phyloP scores from a whole-genome alignment of 2,888 invertebrate species.

The Luperina nickerlii region DNA sequence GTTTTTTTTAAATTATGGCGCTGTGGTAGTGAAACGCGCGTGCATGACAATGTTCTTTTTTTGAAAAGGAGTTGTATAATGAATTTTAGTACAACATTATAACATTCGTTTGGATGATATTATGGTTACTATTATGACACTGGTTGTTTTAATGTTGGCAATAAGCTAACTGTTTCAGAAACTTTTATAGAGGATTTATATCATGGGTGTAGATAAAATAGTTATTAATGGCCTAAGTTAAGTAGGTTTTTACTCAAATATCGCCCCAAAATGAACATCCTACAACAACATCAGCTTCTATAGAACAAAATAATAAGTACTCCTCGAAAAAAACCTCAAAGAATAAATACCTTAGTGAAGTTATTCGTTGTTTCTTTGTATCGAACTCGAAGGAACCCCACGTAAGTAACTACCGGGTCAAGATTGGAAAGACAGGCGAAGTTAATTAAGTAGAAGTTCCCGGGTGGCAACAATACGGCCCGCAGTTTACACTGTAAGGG shows the following conservation, averaged over 20 bases:
- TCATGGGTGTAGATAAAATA: too few species aligned
- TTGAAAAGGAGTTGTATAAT: too few species aligned
- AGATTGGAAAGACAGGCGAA: slow-evolving; percentile 66
- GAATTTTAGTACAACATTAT: too few species aligned
- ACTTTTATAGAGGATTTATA: too few species aligned
- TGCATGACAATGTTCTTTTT: too few species aligned
- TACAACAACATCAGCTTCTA: background rate
- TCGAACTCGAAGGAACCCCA: slow-evolving; percentile 45
- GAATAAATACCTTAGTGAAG: slow-evolving; percentile 38
- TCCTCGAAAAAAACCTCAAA: slow-evolving; percentile 27
- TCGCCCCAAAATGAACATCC: background rate
- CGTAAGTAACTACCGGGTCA: slow-evolving; percentile 61
- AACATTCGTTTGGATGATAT: too few species aligned
- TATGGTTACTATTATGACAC: too few species aligned
- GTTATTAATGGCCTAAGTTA: too few species aligned
- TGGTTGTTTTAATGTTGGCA: too few species aligned
- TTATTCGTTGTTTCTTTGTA: slow-evolving; percentile 55
- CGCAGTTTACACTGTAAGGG: slow-evolving; percentile 70
- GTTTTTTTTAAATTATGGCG: too few species aligned
- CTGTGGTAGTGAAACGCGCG: too few species aligned
- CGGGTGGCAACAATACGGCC: slow-evolving; percentile 68
- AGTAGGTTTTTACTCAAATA: background rate
- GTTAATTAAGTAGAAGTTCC: slow-evolving; percentile 66
- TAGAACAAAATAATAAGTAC: background rate
- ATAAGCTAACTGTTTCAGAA: too few species aligned